Evolutionary conservation across 2,888 invertebrate species (phyloP), one percentile per base, ranked within the genome.

Genomic region (Sabatieria punctata): DNA sequence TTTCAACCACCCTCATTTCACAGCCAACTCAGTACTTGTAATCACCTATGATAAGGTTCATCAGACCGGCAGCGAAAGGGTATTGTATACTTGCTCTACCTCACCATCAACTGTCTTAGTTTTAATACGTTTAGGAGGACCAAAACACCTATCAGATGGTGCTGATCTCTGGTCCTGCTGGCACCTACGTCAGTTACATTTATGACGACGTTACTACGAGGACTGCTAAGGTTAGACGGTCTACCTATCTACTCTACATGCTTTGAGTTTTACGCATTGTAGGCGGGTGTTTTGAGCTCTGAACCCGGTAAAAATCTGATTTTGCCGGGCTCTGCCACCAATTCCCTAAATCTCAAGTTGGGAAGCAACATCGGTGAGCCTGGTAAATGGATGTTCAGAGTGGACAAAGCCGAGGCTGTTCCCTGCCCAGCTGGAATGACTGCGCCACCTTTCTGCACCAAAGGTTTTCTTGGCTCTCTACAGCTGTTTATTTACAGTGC

Each of bases 351-450:
- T n/a, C 25, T 48, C n/a, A 13, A 3, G 11, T 13, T 11, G 22
- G 39, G 23, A 2, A 47, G 60, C 15, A 63, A 63, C 45, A 54
- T 64, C 18, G 61, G 55, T 4, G 56, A 56, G 30, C 58, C 57
- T 13, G 63, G 63, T 13, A 58, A 58, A 48, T 63, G 63, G 63
- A 55, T 64, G 48, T 58, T 55, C 44, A 45, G 57, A 8, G 44
- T 62, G 6, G 60, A 61, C 38, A 30, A 49, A 13, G 33, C 41
- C 6, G 48, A 49, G 4, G 48, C 59, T 24, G 51, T 49, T 15
- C 23, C 45, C 4, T 63, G 63, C 46, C 63, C 63, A 2, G 55
- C 56, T 2, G 63, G 63, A 13, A 36, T 51, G 18, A 45, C 46
- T 3, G 53, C 53, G 2, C 53, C 60, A 19, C 63, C 63, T 1